These are phyloP conservation scores for Oreochromis niloticus DNA, from an alignment of 2,113 vertebrate genomes.

Conservation along the genomic window DNA sequence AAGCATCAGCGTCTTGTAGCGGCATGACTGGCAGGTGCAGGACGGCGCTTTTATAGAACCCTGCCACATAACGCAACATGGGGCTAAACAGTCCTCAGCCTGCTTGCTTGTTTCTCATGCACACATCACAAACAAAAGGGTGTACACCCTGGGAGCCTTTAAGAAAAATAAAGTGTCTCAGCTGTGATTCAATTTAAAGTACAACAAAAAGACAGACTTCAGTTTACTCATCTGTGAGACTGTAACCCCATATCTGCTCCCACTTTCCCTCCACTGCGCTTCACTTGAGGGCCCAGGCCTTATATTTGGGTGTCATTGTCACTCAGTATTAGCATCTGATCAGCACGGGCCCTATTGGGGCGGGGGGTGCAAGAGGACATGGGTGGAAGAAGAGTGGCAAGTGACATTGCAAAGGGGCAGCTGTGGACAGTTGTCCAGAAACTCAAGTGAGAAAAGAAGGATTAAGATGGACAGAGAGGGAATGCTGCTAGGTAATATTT, in stretches of 20 bases:
- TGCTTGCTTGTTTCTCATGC: background rate
- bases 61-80: slow-evolving; percentile 30
- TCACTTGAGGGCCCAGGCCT: slow-evolving; percentile 24
- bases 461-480: background rate
- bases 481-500: slow-evolving; percentile 22
- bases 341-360: slow-evolving; percentile 22
- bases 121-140: background rate
- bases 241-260: background rate
- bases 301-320: slow-evolving; percentile 66
- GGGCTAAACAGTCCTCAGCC: slow-evolving; percentile 30
- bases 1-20: slow-evolving; percentile 9
- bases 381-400: slow-evolving; percentile 53
- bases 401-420: slow-evolving; percentile 63
- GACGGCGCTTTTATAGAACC: slow-evolving; percentile 39
- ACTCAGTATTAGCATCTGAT: slow-evolving; percentile 56
- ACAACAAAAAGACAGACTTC: background rate
- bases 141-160: background rate
- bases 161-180: background rate
- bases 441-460: slow-evolving; percentile 11
- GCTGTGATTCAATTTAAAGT: background rate
- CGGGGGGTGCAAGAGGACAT: slow-evolving; percentile 39
- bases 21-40: slow-evolving; percentile 35
- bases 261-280: background rate
- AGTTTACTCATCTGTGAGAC: background rate
- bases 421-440: slow-evolving; percentile 56